Evolutionary conservation across 2,888 invertebrate genomes (phyloP).

Genomic region (Camptogramma bilineatum): DNA sequence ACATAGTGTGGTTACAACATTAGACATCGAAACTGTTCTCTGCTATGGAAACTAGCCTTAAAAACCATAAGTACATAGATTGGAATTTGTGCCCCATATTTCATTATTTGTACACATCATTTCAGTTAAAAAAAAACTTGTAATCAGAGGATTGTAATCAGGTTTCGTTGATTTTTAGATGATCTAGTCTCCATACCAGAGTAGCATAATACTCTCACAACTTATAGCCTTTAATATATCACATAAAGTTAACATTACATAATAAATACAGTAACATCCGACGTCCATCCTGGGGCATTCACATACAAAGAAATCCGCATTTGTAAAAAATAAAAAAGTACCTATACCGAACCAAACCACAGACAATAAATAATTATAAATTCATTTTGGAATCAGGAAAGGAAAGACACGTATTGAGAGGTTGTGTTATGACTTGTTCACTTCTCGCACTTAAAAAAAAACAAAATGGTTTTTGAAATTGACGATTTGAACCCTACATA

Average conservation of each 20-base stretch:
- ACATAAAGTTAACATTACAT: constrained; percentile 74
- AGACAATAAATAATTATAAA: constrained; percentile 52
- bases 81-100: constrained; percentile 23
- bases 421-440: constrained; percentile 63
- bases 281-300: constrained; percentile 62
- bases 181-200: constrained; percentile 45
- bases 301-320: constrained; percentile 59
- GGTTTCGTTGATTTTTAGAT: neutral
- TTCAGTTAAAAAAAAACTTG: neutral
- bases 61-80: constrained; percentile 15
- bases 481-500: neutral
- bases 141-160: neutral
- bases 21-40: constrained; percentile 57
- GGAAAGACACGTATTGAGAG: constrained; percentile 65
- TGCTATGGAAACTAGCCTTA: constrained; percentile 54
- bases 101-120: neutral
- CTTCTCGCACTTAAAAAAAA: constrained; percentile 53
- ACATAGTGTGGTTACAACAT: constrained; percentile 62
- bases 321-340: constrained; percentile 50
- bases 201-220: constrained; percentile 58
- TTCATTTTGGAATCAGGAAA: constrained; percentile 55
- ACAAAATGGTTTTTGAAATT: neutral
- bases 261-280: constrained; percentile 62
- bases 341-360: constrained; percentile 44
- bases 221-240: constrained; percentile 75